These are phyloP conservation scores for Erebia ligea DNA, from an alignment of 2,888 invertebrate species.

Conservation along the genomic window DNA sequence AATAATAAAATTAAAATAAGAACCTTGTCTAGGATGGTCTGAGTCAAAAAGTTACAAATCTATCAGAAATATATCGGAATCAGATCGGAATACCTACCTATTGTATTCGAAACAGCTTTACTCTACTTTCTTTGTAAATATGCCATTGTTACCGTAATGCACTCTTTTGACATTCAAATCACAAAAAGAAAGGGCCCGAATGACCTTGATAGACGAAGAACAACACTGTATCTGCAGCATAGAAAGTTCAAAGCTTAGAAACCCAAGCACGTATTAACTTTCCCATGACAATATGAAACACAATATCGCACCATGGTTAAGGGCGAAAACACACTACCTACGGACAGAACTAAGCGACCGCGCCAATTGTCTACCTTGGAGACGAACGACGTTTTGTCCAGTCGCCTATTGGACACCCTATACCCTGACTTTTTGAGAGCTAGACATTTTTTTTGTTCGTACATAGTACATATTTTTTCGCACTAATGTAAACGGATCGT, in stretches of 20 bases:
- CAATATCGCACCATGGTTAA: conserved; percentile 33
- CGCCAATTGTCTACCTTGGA: no score
- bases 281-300: conserved; percentile 46
- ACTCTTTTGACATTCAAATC: conserved; percentile 34
- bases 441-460: no score
- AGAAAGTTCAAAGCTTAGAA: conserved; percentile 51
- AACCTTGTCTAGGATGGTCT: no score
- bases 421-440: no score
- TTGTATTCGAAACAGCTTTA: not conserved
- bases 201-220: conserved; percentile 46
- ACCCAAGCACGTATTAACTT: conserved; percentile 50
- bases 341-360: no score
- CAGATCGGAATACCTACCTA: conserved; percentile 12
- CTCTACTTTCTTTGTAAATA: conserved; percentile 9
- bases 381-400: no score
- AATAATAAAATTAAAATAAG: no score
- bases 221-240: conserved; percentile 39
- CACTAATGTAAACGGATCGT: conserved; percentile 35
- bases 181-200: conserved; percentile 46
- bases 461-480: no score
- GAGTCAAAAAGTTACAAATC: not conserved
- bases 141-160: conserved; percentile 10
- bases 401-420: no score
- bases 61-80: not conserved
- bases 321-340: no score